Base-by-base conservation (phyloP, 2,113 vertebrate species). In the Sakesphorus luctuosus region DNA sequence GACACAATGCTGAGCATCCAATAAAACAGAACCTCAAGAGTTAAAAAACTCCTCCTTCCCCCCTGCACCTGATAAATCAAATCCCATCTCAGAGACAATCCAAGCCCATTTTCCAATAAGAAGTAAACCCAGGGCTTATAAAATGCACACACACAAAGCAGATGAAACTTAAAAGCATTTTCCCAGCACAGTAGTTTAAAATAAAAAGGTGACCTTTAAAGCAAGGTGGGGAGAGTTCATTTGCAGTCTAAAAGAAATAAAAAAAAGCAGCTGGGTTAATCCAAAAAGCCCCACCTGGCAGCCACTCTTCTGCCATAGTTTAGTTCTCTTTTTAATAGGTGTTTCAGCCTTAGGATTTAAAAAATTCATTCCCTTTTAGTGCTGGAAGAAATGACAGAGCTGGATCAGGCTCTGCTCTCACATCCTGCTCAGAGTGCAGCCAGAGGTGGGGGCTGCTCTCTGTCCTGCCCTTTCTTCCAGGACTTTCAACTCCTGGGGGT, bases 131-230 rank as follows among this genome's bases (percentile, higher is more conserved):
- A 87, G 38, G 63, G 86, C 82, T 94, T 87, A 94, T 74, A 80
- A 92, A 94, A 94, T 40, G 63, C 82, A 94, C 68, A 89, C 76
- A 94, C 82, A 84, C 55, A 81, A 90, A 94, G 82, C 59, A 90
- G 86, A 76, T 76, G 89, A 92, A 84, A 90, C 78, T 67, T 90
- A 73, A 80, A 94, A 92, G 86, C 63, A 38, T 63, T 84, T 92
- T 52, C 53, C 69, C 59, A 63, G 76, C 72, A 80, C 43, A 66
- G 83, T 20, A 73, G 50, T 44, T 6, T 8, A 43, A 84, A 92
- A 43, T 80, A 94, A 53, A 94, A 47, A 74, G 13, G 56, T 88
- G 84, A 90, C 89, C 92, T 91, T 92, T 93, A 47, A 44, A 80
- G 76, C 86, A 73, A 93, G 59, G 20, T 61, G 77, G 35, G n/a